phyloP scores from a whole-genome alignment of 2,888 invertebrate species.

The Phyllotreta striolata region DNA sequence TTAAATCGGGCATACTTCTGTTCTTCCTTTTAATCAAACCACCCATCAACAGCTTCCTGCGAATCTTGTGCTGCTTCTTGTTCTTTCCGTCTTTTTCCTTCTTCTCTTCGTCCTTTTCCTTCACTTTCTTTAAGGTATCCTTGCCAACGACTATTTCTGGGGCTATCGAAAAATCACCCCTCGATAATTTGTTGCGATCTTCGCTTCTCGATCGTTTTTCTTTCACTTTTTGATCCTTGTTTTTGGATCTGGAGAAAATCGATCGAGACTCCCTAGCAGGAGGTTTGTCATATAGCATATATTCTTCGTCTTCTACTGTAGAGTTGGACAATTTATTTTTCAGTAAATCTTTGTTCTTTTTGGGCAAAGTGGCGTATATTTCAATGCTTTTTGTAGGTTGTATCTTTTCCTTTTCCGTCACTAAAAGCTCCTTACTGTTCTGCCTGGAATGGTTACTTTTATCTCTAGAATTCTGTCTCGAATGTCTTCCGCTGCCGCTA shows the following conservation, averaged over 20 bases:
- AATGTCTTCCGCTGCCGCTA: constrained; percentile 74
- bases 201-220: constrained; percentile 86
- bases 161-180: constrained; percentile 77
- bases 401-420: constrained; percentile 56
- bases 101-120: constrained; percentile 71
- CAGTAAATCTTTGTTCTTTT: constrained; percentile 75
- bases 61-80: constrained; percentile 90
- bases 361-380: constrained; percentile 90
- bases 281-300: constrained; percentile 70
- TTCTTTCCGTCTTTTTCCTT: constrained; percentile 74
- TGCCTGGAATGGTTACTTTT: constrained; percentile 72
- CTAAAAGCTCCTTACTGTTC: constrained; percentile 68
- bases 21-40: constrained; percentile 88
- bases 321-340: constrained; percentile 70
- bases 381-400: constrained; percentile 75
- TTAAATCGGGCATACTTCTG: constrained; percentile 89
- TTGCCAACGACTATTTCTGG: constrained; percentile 60
- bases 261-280: constrained; percentile 75
- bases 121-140: constrained; percentile 58
- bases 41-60: constrained; percentile 87
- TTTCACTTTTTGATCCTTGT: constrained; percentile 73
- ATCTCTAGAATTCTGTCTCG: constrained; percentile 76
- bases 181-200: constrained; percentile 79
- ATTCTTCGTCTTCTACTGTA: constrained; percentile 77
- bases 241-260: constrained; percentile 72